Base-by-base conservation (phyloP, 2,113 vertebrate species). In the Channa argus region DNA sequence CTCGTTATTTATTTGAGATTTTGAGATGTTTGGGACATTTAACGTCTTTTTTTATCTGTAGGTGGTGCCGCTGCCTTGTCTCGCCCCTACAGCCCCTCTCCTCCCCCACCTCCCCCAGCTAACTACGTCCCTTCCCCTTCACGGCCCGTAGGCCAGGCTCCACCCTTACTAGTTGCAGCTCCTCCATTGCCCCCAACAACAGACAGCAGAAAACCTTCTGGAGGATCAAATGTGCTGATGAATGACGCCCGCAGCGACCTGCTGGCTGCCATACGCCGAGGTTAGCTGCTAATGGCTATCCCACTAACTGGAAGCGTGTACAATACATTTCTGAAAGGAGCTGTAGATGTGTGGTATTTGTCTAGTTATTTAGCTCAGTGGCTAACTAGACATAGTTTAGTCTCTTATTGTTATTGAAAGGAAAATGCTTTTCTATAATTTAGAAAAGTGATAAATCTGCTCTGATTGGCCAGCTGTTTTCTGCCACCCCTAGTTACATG, bases 241-340 rank as follows among this genome's bases (percentile, higher is more conserved):
- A 96, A 94, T 38, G 95, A 96, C 0, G 96, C 96, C 44, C 94
- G 95, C 50, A 96, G 96, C 14, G 96, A 96, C 84, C 91, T 96
- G 47, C 92, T 96, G 54, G 94, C 95, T 0, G 96, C 96, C 63
- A 96, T 96, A 54, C 95, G 96, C 51, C 92, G 95, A 92, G 96
- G 96, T 88, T 7, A 74, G 69, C 44, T 6, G 7, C 5, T 1
- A 13, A 24, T 24, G 24, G 24, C 24, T 24, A 24, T 24, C 24
- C 24, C 24, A 1, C 24, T 24, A 24, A 24, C 24, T 24, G 24
- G 24, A 24, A 24, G 24, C 24, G 24, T 24, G 24, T 24, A 24
- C 24, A 24, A 24, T 1, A 24, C 24, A 24, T 24, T 24, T 24
- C 24, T 24, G 24, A 24, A 1, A 24, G 24, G 24, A 24, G 24